These are phyloP conservation scores for Thalpophila matura DNA, from an alignment of 2,888 invertebrate species.

Conservation along the genomic window DNA sequence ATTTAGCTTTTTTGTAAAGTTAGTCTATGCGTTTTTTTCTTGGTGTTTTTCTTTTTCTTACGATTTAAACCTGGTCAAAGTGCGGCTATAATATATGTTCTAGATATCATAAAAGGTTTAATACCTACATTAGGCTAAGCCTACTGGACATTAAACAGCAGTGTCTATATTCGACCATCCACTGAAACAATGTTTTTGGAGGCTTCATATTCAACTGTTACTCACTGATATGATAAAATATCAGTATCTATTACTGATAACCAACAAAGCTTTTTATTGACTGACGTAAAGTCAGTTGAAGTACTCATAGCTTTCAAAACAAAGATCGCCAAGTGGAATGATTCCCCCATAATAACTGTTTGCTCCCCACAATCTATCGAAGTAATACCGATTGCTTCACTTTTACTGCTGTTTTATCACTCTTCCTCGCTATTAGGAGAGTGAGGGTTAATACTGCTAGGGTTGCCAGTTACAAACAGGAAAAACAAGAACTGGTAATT, in stretches of 20 bases:
- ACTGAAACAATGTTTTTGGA: too few species aligned
- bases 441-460: constrained; percentile 50
- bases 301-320: constrained; percentile 43
- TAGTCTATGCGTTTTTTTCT: too few species aligned
- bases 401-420: constrained; percentile 77
- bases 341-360: constrained; percentile 57
- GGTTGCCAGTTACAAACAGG: constrained; percentile 22
- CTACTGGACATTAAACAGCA: too few species aligned
- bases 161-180: too few species aligned
- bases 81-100: too few species aligned
- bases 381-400: constrained; percentile 59
- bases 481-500: background rate
- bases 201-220: background rate
- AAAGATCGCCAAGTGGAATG: constrained; percentile 37
- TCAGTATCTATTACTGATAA: background rate
- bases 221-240: background rate
- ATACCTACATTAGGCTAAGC: too few species aligned
- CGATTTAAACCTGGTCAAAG: too few species aligned
- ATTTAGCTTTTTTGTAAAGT: too few species aligned
- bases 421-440: constrained; percentile 68
- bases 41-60: too few species aligned
- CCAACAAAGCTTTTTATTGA: constrained; percentile 22
- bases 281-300: constrained; percentile 13
- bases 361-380: constrained; percentile 57
- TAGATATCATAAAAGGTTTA: too few species aligned